Evolutionary conservation across 2,888 invertebrate species (phyloP), one percentile per base, ranked within the genome.

Genomic region (Lathronympha strigana): DNA sequence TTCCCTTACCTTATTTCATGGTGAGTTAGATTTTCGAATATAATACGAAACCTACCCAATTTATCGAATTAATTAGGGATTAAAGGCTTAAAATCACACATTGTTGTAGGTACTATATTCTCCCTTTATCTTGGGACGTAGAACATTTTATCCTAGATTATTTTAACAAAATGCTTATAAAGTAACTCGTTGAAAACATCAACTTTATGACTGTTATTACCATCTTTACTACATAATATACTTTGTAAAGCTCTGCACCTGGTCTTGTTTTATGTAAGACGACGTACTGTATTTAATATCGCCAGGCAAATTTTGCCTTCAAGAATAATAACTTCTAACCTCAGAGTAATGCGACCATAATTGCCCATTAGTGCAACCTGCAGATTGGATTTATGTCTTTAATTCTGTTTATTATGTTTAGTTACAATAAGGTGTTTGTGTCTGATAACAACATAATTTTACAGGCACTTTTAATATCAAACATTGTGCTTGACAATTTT

Each of bases 281-380:
- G 40, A 49, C 45, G 47, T 47, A 43, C 40, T 66, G 61, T 53
- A 60, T 40, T 47, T 61, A 61, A 66, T 66, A 60, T 61, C 47
- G 43, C 47, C 21, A 38, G 23, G 66, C 15, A 49, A 63, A 53
- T 61, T n/a, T 54, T 54, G 23, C 66, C 15, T 66, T 49, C 28
- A 40, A 54, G 53, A 49, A 61, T 66, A 66, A 61, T 61, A 66
- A 60, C 60, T 61, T 51, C 13, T 61, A 54, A 66, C 66, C 61
- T 49, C 61, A 54, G 40, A 61, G 66, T 54, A 66, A 66, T 61
- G 54, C 38, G 61, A 61, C 60, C 66, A 23, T 54, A 66, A 61
- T 54, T 49, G 53, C 53, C 66, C 60, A 66, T 66, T 66, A 61
- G 23, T 61, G 47, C 60, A 54, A 66, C 54, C 60, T 61, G 66